Evolutionary conservation across 2,113 vertebrate genomes (phyloP), one percentile per base, ranked within the genome.

Genomic region (Trachemys scripta): DNA sequence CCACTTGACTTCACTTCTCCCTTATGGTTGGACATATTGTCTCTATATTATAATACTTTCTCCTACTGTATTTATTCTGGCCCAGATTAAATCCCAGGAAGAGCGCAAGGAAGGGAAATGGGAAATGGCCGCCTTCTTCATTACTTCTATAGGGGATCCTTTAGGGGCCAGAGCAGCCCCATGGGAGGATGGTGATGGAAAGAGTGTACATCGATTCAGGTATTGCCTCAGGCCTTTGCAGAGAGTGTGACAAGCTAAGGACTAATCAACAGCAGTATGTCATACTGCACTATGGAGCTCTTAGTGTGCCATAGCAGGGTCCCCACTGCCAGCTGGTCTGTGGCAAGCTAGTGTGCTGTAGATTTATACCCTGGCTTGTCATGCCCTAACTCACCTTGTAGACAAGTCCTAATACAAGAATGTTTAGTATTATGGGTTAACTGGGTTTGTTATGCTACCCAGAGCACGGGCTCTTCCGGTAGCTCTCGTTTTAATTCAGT

Each of bases 381-480:
- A 8, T 10, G 4, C 35, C 65, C 65, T 72, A 38, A 72, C n/a
- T 69, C 8, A 69, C 62, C 35, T n/a, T n/a, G 35, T 54, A 17
- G 25, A 45, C 27, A 47, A 42, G 4, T 29, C 8, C 38, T 59
- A 31, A 7, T 27, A 20, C 10, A 31, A 59, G 82, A 50, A 17
- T n/a, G 10, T 82, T 82, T 24, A 72, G 13, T 29, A 11, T 59
- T 13, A 31, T 53, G 78, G 14, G 5, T 94, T 8, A 82, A 78
- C 10, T 35, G 2, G 69, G 11, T 27, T 83, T 85, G 22, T 79
- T 81, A 19, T 80, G 42, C 10, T 93, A 93, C 20, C 72, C 11
- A 57, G n/a, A 76, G 35, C 17, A 92, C 89, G 27, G 17, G 2
- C 95, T 87, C 65, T 96, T 97, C 91, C 84, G 96, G 51, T 54